These are phyloP conservation scores for Zoanthus sociatus DNA, from an alignment of 92 coral and sea anemone genomes.

Conservation along the genomic window DNA sequence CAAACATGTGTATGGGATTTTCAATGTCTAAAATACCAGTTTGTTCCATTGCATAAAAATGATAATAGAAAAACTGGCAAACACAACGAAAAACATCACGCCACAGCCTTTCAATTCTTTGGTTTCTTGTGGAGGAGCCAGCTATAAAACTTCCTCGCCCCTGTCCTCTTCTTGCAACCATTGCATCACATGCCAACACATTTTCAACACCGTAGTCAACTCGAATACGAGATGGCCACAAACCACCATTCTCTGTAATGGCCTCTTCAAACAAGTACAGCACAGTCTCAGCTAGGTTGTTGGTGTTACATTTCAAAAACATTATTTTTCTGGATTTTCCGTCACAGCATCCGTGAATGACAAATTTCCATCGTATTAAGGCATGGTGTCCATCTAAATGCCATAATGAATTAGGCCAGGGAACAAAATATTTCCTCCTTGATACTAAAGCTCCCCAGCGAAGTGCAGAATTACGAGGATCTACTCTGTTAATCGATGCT, in stretches of 20 bases:
- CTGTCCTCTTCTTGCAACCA: background rate
- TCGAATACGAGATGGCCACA: background rate
- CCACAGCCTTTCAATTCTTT: background rate
- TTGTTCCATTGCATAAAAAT: background rate
- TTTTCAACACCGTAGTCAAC: background rate
- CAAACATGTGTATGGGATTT: background rate
- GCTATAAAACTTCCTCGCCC: background rate
- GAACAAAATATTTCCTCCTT: background rate
- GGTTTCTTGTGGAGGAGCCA: background rate
- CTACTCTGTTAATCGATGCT: background rate
- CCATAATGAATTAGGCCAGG: background rate
- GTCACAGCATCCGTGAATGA: background rate
- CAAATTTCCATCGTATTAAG: background rate
- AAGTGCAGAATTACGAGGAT: background rate
- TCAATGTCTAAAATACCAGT: background rate
- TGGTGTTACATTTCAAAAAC: background rate
- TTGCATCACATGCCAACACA: background rate
- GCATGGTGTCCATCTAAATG: background rate
- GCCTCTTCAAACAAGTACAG: background rate
- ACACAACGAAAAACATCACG: background rate
- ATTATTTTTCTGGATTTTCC: background rate
- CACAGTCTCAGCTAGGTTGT: background rate
- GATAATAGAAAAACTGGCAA: background rate
- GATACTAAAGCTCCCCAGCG: background rate
- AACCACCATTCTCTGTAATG: background rate